phyloP scores from a whole-genome alignment of 2,888 invertebrate species.

The Drosophila kanekoi region DNA sequence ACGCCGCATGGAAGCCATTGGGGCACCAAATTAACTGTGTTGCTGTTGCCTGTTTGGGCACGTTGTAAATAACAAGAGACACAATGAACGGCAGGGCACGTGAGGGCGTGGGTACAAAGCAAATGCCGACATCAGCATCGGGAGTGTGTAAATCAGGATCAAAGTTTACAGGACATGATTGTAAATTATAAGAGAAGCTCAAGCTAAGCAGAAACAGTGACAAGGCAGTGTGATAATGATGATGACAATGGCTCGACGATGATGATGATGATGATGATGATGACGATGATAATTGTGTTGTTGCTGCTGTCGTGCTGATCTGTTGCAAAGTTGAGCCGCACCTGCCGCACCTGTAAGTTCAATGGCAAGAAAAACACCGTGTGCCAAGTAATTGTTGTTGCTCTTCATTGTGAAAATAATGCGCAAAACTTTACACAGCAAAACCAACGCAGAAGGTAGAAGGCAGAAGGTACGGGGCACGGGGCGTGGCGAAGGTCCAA shows the following conservation, averaged over 20 bases:
- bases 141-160: constrained; percentile 74
- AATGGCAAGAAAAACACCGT: constrained; percentile 70
- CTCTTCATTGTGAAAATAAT: constrained; percentile 65
- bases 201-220: constrained; percentile 63
- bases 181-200: constrained; percentile 73
- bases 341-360: constrained; percentile 57
- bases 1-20: constrained; percentile 44
- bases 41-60: constrained; percentile 40
- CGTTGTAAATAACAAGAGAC: constrained; percentile 67
- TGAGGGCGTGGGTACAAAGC: constrained; percentile 49
- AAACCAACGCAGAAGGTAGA: constrained; percentile 34
- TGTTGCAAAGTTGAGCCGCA: constrained; percentile 52
- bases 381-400: constrained; percentile 68
- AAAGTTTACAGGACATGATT: constrained; percentile 68
- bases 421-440: constrained; percentile 69
- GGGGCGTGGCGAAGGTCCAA: constrained; percentile 12
- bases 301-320: constrained; percentile 41
- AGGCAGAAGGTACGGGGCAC: neutral
- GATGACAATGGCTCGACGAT: constrained; percentile 20
- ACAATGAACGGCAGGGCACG: constrained; percentile 38
- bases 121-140: constrained; percentile 74
- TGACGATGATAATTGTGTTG: constrained; percentile 18
- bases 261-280: constrained; percentile 31
- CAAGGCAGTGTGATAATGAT: constrained; percentile 38
- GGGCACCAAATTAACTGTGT: constrained; percentile 65